A percentile compares a stretch with the other conserved stretches of the same genome.
These are phyloP conservation scores for Polylopha cassiicola DNA, from an alignment of 2,888 invertebrate genomes.

Conservation along the genomic window DNA sequence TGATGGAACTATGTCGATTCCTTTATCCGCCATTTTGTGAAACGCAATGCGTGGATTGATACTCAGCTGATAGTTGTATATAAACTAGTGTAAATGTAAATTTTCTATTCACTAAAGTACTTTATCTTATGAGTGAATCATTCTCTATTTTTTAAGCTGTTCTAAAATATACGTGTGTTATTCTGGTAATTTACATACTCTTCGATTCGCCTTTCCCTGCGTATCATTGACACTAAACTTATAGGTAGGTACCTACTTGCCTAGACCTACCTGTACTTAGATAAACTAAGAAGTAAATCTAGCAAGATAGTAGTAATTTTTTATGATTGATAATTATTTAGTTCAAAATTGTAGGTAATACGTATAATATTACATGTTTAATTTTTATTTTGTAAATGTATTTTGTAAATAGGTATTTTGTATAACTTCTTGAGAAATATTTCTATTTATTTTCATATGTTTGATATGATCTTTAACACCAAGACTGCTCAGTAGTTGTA, in stretches of 20 bases:
- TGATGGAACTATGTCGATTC: conserved; percentile 28
- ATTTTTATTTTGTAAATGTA: conserved; percentile 6
- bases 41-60: conserved; percentile 47
- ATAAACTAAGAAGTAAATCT: too few species aligned
- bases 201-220: too few species aligned
- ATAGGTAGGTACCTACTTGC: background rate
- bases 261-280: too few species aligned
- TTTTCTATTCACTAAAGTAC: conserved; percentile 24
- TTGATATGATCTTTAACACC: too few species aligned
- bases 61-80: conserved; percentile 54
- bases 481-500: too few species aligned
- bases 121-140: conserved; percentile 4
- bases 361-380: conserved; percentile 5
- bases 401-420: conserved; percentile 7
- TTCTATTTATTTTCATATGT: conserved; percentile 14
- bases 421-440: conserved; percentile 4
- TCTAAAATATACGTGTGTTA: too few species aligned
- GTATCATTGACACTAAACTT: too few species aligned
- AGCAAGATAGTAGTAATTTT: background rate
- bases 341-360: conserved; percentile 2
- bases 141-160: background rate
- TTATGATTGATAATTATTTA: conserved; percentile 32
- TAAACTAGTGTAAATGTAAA: conserved; percentile 24
- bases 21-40: conserved; percentile 73
- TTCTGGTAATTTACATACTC: too few species aligned